Evolutionary conservation across 2,888 invertebrate species (phyloP).

Genomic region (Meteorus cinctellus): DNA sequence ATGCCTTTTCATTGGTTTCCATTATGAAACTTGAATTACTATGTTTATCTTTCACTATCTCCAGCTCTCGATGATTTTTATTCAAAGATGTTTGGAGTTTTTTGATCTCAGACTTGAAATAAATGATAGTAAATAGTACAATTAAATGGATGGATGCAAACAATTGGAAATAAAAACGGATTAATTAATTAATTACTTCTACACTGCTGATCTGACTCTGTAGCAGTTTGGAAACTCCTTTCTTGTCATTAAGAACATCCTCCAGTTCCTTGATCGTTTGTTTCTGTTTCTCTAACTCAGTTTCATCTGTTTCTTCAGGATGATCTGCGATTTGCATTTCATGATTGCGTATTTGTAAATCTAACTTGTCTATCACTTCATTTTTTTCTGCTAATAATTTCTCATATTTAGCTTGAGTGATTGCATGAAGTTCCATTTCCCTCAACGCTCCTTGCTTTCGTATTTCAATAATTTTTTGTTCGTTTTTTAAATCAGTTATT

Average conservation of each 20-base stretch:
- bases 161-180: not conserved
- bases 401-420: slow-evolving; percentile 55
- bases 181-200: slow-evolving; percentile 70
- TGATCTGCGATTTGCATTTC: slow-evolving; percentile 63
- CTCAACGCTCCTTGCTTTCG: slow-evolving; percentile 60
- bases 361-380: slow-evolving; percentile 58
- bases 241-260: slow-evolving; percentile 70
- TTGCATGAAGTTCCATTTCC: slow-evolving; percentile 56
- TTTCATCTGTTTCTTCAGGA: slow-evolving; percentile 63
- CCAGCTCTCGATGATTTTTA: slow-evolving; percentile 73
- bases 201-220: slow-evolving; percentile 75
- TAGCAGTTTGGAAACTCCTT: slow-evolving; percentile 72
- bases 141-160: slow-evolving; percentile 8
- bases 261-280: slow-evolving; percentile 74
- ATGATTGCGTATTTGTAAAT: slow-evolving; percentile 62
- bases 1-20: slow-evolving; percentile 77
- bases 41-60: slow-evolving; percentile 74
- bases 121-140: slow-evolving; percentile 24
- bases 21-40: slow-evolving; percentile 76
- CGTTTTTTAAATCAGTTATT: slow-evolving; percentile 59
- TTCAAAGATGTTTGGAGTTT: slow-evolving; percentile 74
- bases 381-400: slow-evolving; percentile 59
- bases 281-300: slow-evolving; percentile 71
- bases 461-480: slow-evolving; percentile 57
- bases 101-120: slow-evolving; percentile 74